Base-by-base conservation (phyloP, 2,113 vertebrate species). In the Protobothrops flavoviridis region DNA sequence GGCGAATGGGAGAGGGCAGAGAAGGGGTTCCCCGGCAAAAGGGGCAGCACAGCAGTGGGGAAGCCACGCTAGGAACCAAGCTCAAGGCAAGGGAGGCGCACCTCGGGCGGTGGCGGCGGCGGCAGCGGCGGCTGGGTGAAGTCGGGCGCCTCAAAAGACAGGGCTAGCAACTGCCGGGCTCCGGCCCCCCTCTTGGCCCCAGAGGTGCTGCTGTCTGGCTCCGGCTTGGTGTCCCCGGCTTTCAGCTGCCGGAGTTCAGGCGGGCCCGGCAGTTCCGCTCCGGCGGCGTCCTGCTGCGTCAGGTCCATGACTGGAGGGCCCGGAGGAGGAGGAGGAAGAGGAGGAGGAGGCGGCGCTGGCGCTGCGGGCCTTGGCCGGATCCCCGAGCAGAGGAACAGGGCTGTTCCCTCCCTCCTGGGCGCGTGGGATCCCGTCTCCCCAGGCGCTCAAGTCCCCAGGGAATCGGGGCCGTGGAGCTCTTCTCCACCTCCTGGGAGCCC, bases 71-170 rank as follows among this genome's bases (percentile, higher is more conserved):
- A 20, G 69, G 69, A 39, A 20, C 69, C 69, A 17, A 17, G 69
- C 33, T 21, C 33, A 43, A 81, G 74, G 74, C 5, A 21, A 23
- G 74, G 74, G 17, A 95, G 96, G 97, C 97, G 96, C 97, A 97
- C 97, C 97, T 98, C 97, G 94, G 97, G 92, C 91, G 92, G 95
- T 69, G 89, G 96, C 9, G 17, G 23, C 11, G 48, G 85, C 92
- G 7, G 23, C 11, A 12, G 85, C 92, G 94, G 95, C 97, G 94
- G 91, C 86, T 59, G 92, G 88, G 61, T 45, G 74, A 90, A 93
- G 53, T 21, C 55, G 1, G 92, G 39, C 85, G 94, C 93, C 94
- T 95, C 92, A 53, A 95, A 94, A 26, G 94, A 87, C 64, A 96
- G 93, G 90, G 94, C 94, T 91, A 96, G 96, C 61, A 93, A 93